Percentiles rank a stretch among this genome's conserved stretches.
Conservation (phyloP, 2,888 invertebrate species). For the Oscheius sp. region DNA sequence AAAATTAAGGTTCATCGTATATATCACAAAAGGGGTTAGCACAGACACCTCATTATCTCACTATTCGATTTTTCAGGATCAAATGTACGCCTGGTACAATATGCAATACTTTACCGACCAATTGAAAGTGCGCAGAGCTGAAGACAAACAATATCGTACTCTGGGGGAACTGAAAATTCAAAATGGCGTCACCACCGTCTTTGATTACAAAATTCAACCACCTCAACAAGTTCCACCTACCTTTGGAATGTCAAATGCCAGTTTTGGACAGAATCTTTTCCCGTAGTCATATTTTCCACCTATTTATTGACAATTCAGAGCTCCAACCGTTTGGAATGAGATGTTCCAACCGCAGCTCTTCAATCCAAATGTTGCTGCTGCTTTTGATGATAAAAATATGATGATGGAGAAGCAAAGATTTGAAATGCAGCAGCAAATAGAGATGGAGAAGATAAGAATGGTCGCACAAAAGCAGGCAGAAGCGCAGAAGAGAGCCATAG, state of each 20-base stretch:
- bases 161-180: slow-evolving; percentile 11
- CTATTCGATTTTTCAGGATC: slow-evolving; percentile 6
- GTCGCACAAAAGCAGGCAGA: neutral
- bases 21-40: too few relatives aligned
- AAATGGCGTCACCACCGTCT: slow-evolving; percentile 8
- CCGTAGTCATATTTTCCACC: neutral
- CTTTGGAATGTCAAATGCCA: neutral
- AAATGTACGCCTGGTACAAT: slow-evolving; percentile 17
- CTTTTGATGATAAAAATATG: slow-evolving; percentile 37
- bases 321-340: neutral
- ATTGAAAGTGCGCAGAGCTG: slow-evolving; percentile 1
- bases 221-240: slow-evolving; percentile 2
- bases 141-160: slow-evolving; percentile 3
- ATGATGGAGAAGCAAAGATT: slow-evolving; percentile 31
- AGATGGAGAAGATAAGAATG: slow-evolving; percentile 40
- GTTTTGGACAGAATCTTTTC: slow-evolving; percentile 7
- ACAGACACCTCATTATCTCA: neutral
- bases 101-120: slow-evolving; percentile 13
- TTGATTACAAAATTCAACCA: slow-evolving; percentile 8
- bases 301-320: neutral
- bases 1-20: too few relatives aligned
- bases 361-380: slow-evolving; percentile 6
- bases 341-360: neutral
- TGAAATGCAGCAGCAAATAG: slow-evolving; percentile 41
- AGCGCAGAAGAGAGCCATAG: neutral